These are phyloP conservation scores for Oncorhynchus mykiss DNA, from an alignment of 2,113 vertebrate genomes.

Conservation along the genomic window DNA sequence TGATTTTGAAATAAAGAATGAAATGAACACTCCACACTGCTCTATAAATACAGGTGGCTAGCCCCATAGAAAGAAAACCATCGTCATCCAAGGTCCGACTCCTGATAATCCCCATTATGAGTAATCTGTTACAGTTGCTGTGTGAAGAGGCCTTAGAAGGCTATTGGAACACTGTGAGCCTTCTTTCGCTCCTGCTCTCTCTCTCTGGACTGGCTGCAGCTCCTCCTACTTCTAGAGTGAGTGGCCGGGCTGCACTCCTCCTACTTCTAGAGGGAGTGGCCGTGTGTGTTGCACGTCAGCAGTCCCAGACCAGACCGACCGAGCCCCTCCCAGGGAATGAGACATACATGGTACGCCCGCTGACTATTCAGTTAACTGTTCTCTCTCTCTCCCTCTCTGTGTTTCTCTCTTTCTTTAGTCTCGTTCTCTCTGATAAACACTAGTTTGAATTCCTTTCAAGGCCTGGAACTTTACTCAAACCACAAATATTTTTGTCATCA, in stretches of 20 bases:
- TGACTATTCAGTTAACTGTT: not conserved
- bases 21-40: no score
- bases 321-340: conserved; percentile 13
- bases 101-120: not conserved
- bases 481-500: not conserved
- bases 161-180: not conserved
- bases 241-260: no score
- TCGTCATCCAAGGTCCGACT: no score
- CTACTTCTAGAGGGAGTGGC: not conserved
- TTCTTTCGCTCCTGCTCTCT: not conserved
- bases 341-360: not conserved
- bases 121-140: not conserved
- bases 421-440: not conserved
- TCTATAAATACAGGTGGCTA: no score
- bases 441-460: not conserved
- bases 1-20: no score
- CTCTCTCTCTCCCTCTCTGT: not conserved
- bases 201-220: not conserved
- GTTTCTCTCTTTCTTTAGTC: not conserved
- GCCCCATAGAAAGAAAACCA: no score
- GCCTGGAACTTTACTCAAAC: not conserved
- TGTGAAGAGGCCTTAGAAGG: not conserved
- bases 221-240: not conserved
- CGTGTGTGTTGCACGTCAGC: not conserved
- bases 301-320: not conserved